Evolutionary conservation across 2,797 vertebrate species (phyloP).

Genomic region (Sardinella longiceps): DNA sequence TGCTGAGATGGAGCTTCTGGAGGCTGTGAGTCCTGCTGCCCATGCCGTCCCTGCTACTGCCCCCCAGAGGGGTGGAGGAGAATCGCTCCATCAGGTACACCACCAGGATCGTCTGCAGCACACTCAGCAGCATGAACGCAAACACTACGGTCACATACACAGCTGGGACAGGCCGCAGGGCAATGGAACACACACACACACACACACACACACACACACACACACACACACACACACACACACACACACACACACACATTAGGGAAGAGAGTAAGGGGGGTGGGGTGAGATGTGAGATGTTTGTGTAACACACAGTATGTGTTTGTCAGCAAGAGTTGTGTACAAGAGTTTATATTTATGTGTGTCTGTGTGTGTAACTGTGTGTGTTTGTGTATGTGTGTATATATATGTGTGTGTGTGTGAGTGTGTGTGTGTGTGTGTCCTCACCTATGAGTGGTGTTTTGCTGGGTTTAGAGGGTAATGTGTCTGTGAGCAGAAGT

Average conservation of each 20-base stretch:
- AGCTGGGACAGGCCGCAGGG: conserved; percentile 60
- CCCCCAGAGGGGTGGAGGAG: not conserved
- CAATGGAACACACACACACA: too few species aligned
- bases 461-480: conserved; percentile 76
- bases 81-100: conserved; percentile 64
- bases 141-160: conserved; percentile 71
- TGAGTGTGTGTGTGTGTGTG: too few species aligned
- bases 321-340: too few species aligned
- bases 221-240: too few species aligned
- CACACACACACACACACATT: too few species aligned
- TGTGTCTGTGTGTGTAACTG: not conserved
- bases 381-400: conserved; percentile 3
- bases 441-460: conserved; percentile 80
- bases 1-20: not conserved
- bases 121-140: conserved; percentile 71
- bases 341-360: too few species aligned
- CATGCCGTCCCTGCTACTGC: not conserved
- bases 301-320: not conserved
- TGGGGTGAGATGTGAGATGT: too few species aligned
- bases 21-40: not conserved
- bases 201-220: too few species aligned
- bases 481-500: conserved; percentile 78
- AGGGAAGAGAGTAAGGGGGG: too few species aligned
- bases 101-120: conserved; percentile 76
- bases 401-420: too few species aligned